Conservation (phyloP, 2,797 vertebrate genomes). For the Anomalospiza imberbis region DNA sequence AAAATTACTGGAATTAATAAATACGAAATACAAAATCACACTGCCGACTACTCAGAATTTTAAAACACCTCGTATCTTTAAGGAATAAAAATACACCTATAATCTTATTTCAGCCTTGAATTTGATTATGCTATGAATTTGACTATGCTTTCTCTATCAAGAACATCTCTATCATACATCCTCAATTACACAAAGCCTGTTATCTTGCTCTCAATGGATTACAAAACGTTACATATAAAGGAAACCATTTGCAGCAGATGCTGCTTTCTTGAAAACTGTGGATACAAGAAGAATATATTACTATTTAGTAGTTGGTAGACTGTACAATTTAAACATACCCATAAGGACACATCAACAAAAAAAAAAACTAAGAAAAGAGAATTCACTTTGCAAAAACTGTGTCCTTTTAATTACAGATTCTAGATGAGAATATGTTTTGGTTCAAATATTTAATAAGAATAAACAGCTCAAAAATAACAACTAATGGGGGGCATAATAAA, state of each 20-base stretch:
- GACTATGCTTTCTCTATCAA: not conserved
- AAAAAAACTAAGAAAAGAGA: not conserved
- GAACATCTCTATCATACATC: not conserved
- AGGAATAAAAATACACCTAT: not conserved
- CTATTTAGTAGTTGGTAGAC: not conserved
- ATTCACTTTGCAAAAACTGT: not conserved
- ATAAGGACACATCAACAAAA: not conserved
- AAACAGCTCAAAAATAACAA: not conserved
- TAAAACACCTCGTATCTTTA: accelerated
- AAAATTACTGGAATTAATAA: not conserved
- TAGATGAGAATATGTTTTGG: not conserved
- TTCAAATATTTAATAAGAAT: not conserved
- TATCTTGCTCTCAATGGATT: not conserved
- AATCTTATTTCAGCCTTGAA: not conserved
- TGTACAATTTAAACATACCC: not conserved
- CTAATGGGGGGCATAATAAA: not conserved
- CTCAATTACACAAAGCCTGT: not conserved
- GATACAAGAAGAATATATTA: not conserved
- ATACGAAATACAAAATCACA: not conserved
- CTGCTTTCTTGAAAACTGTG: not conserved
- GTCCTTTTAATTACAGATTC: not conserved
- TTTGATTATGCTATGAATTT: no score
- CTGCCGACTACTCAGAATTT: not conserved
- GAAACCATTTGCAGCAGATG: not conserved
- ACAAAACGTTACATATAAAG: not conserved